Base-by-base conservation (phyloP, 2,888 invertebrate genomes). In the Celastrina argiolus region DNA sequence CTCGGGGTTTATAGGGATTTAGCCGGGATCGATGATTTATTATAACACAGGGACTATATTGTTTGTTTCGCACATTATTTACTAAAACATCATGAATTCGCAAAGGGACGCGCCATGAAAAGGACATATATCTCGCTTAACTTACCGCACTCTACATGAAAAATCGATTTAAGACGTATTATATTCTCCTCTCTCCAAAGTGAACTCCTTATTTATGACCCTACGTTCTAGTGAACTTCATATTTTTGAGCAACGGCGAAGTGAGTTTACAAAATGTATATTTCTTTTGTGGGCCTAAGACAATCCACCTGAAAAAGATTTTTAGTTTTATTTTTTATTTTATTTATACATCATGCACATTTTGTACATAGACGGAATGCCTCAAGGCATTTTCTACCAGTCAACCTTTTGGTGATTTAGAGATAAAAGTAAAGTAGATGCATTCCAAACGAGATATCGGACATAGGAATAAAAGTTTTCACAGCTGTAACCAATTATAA, bases 1-100 rank as follows among this genome's bases (percentile, higher is more conserved):
- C 61, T 61, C 39, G 22, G 22, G 61, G 36, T 61, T 61, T 69
- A 67, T 56, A 69, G 69, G 65, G 71, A 72, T 70, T 72, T 69
- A 71, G 69, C 64, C 77, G 75, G 78, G 78, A 80, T 83, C 82
- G 82, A 81, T 84, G 84, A 87, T 87, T 85, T 87, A 87, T 85
- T 77, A 79, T 80, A 78, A 84, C 79, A 81, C 81, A 75, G 85
- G 85, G 84, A 81, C 78, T 75, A 76, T 74, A 76, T 76, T 78
- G 77, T 83, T 82, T 83, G 75, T 76, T 78, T 77, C 77, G 76
- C 78, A 78, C 85, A 84, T 87, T 85, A 86, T 76, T 86, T 80
- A 85, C 81, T 80, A 80, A 84, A 82, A 80, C 76, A 79, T 83
- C 82, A 82, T 79, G 81, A 76, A 79, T 76, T 78, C 79, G 79